Evolutionary conservation across 2,113 vertebrate species (phyloP), one percentile per base, ranked within the genome.

Genomic region (Micronisus gabar): DNA sequence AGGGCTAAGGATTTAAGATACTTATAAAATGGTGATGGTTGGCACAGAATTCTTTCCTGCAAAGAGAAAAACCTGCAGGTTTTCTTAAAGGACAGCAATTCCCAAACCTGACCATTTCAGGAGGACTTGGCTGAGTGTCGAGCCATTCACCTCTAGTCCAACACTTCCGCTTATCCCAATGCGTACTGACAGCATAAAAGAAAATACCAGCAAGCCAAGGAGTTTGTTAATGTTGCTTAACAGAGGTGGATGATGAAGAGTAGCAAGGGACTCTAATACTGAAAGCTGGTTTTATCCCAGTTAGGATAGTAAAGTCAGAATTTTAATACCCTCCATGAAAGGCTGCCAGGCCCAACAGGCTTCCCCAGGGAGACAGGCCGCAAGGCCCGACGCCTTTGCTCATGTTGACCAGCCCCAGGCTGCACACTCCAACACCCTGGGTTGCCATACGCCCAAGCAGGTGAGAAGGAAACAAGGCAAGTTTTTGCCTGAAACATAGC

Each of bases 381-480:
- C 16, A 53, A 45, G 41, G 32, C 34, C 25, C 32, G 20, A 19
- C 0, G 4, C 17, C 61, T 45, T 23, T 18, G 5, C 41, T 62
- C 11, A 6, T 4, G 6, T 13, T 2, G 2, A 23, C 8, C 25
- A 78, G 41, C 4, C 7, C 19, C 11, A 50, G 40, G 17, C 29
- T 55, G 41, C 5, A 4, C 11, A 9, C n/a, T 59, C 52, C 67
- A 55, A 36, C 9, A 45, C 14, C 17, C 10, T 16, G 25, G 11
- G 9, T 0, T 18, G 47, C 43, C 6, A 30, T 2, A 20, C 0
- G 1, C 5, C 8, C 0, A 7, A 38, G 34, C 2, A 13, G 9
- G 8, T 8, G 8, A 55, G n/a, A 91, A 71, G n/a, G 38, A 84
- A 89, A 76, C 15, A 62, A 38, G 11, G 11, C 5, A 72, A 65